phyloP scores from a whole-genome alignment of 2,113 vertebrate genomes.

The Eulemur macaco region DNA sequence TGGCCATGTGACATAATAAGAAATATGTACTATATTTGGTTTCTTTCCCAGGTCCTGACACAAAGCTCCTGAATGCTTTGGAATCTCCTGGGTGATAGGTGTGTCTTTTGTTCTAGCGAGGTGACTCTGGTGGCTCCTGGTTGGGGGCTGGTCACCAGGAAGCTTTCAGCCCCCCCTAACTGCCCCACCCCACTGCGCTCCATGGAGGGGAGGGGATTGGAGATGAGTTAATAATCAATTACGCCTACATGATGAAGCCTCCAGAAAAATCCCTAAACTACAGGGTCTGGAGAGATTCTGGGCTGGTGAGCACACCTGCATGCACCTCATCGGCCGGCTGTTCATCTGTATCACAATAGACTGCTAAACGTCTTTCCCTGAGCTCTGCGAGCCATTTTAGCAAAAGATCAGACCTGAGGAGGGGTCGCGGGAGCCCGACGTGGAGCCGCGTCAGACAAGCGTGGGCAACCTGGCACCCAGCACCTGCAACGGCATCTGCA shows the following conservation, averaged over 20 bases:
- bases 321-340: background rate
- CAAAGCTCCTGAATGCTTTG: background rate
- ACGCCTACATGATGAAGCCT: background rate
- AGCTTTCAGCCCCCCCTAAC: background rate
- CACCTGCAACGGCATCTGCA: background rate
- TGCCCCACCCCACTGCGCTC: accelerated
- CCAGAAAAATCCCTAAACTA: background rate
- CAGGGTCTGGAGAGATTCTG: background rate
- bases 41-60: background rate
- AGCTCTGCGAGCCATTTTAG: background rate
- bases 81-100: background rate
- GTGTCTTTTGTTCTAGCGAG: background rate
- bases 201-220: background rate
- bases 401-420: background rate
- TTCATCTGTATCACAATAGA: background rate
- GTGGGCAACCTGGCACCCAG: background rate
- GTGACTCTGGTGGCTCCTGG: background rate
- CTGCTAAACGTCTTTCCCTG: background rate
- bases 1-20: background rate
- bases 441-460: background rate
- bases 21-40: background rate
- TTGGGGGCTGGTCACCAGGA: background rate
- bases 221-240: background rate
- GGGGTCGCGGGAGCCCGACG: background rate
- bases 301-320: background rate